phyloP scores from a whole-genome alignment of 2,888 invertebrate genomes.

The Cataglyphis livida region DNA sequence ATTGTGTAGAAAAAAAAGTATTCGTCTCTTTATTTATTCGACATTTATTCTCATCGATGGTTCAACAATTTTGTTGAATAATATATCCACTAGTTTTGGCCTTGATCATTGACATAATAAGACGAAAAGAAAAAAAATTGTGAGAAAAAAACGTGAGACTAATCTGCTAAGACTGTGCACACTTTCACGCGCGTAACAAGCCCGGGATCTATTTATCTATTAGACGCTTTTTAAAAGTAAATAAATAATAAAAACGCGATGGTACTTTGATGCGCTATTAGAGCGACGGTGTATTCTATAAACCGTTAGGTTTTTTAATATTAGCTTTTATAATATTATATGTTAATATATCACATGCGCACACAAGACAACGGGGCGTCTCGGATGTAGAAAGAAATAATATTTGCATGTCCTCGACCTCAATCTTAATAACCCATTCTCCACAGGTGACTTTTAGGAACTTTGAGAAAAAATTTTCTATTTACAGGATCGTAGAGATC shows the following conservation, averaged over 20 bases:
- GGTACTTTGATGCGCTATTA: not conserved
- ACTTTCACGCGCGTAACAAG: conserved; percentile 76
- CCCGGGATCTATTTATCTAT: conserved; percentile 66
- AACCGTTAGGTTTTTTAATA: conserved; percentile 10
- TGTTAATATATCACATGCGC: not conserved
- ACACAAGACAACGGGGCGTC: not conserved
- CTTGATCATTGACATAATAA: conserved; percentile 74
- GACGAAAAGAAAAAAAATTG: conserved; percentile 63
- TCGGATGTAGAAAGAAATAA: conserved; percentile 9
- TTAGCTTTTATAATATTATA: not conserved
- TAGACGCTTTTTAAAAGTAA: conserved; percentile 65
- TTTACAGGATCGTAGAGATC: conserved; percentile 96
- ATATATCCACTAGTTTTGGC: conserved; percentile 64
- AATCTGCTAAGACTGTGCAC: conserved; percentile 65
- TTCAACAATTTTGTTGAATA: conserved; percentile 46
- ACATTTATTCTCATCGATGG: not conserved
- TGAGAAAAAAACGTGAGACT: conserved; percentile 69
- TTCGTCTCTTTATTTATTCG: not conserved
- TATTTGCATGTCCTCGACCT: conserved; percentile 15
- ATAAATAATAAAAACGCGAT: conserved; percentile 62
- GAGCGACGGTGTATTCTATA: not conserved
- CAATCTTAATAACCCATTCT: conserved; percentile 13
- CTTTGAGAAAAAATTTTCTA: not conserved
- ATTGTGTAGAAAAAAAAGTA: not conserved
- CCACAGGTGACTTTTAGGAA: not conserved